phyloP scores from a whole-genome alignment of 2,888 invertebrate genomes.

The Erebia palarica region DNA sequence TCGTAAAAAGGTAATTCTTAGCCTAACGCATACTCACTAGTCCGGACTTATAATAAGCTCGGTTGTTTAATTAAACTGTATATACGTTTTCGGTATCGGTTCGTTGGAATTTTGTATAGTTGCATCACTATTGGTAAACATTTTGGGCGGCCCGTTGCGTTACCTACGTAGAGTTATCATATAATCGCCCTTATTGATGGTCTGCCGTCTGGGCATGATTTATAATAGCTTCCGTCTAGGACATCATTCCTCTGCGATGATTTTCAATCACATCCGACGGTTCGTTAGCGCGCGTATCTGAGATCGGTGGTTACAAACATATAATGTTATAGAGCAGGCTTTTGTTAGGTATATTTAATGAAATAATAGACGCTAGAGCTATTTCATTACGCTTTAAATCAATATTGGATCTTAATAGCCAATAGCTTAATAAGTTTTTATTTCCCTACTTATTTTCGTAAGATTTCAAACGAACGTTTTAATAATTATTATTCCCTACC shows the following conservation, averaged over 20 bases:
- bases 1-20: no score
- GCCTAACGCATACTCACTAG: background rate
- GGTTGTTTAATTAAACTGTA: background rate
- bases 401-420: no score
- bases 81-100: background rate
- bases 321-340: slow-evolving; percentile 56
- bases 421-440: no score
- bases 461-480: no score
- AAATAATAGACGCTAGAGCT: background rate
- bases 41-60: background rate
- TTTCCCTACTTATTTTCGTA: no score
- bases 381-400: no score
- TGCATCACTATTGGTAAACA: slow-evolving; percentile 19
- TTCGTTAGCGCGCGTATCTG: slow-evolving; percentile 78
- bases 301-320: slow-evolving; percentile 49
- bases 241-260: slow-evolving; percentile 78
- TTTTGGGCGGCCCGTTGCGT: slow-evolving; percentile 32
- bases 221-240: slow-evolving; percentile 80
- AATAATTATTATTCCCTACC: no score
- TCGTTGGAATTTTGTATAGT: slow-evolving; percentile 2
- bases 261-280: slow-evolving; percentile 81
- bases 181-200: slow-evolving; percentile 80
- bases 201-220: slow-evolving; percentile 77
- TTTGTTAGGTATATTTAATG: slow-evolving; percentile 7
- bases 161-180: slow-evolving; percentile 72